A percentile compares a stretch with the other conserved stretches of the same genome.
These are phyloP conservation scores for Strigamia maritima DNA, from an alignment of 2,888 invertebrate species.

Conservation along the genomic window DNA sequence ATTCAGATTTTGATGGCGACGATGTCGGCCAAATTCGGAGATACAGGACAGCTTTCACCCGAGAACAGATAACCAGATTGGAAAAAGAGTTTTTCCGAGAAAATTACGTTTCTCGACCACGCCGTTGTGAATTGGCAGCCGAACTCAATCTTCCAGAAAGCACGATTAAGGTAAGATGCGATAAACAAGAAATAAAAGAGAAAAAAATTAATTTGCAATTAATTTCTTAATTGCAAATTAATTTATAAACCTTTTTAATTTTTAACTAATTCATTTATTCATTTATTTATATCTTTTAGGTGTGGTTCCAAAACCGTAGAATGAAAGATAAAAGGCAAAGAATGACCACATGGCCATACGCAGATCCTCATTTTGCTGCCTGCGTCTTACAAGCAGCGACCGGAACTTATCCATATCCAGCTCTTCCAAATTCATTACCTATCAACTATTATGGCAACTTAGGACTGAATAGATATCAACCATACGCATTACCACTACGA, in stretches of 20 bases:
- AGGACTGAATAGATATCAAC: constrained; percentile 42
- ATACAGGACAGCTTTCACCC: constrained; percentile 94
- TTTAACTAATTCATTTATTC: background rate
- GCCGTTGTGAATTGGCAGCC: constrained; percentile 89
- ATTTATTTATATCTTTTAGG: constrained; percentile 59
- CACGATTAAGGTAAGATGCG: constrained; percentile 84
- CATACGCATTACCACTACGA: constrained; percentile 44
- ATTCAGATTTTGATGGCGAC: constrained; percentile 37
- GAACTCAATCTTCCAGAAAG: constrained; percentile 91
- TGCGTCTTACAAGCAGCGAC: constrained; percentile 81
- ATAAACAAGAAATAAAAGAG: background rate
- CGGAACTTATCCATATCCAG: constrained; percentile 50
- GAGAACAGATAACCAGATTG: constrained; percentile 84
- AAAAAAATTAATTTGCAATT: background rate
- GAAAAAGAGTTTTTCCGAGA: constrained; percentile 97
- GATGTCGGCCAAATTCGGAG: constrained; percentile 61
- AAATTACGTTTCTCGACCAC: constrained; percentile 93
- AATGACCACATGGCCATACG: constrained; percentile 93
- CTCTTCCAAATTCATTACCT: constrained; percentile 51
- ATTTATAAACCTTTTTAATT: background rate
- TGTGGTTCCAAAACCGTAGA: constrained; percentile 95
- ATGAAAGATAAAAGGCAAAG: constrained; percentile 98
- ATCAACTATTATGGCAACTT: constrained; percentile 45
- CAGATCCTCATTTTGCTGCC: constrained; percentile 83
- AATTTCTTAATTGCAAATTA: background rate